Evolutionary conservation across 2,113 vertebrate genomes (phyloP).

Genomic region (Misgurnus anguillicaudatus): DNA sequence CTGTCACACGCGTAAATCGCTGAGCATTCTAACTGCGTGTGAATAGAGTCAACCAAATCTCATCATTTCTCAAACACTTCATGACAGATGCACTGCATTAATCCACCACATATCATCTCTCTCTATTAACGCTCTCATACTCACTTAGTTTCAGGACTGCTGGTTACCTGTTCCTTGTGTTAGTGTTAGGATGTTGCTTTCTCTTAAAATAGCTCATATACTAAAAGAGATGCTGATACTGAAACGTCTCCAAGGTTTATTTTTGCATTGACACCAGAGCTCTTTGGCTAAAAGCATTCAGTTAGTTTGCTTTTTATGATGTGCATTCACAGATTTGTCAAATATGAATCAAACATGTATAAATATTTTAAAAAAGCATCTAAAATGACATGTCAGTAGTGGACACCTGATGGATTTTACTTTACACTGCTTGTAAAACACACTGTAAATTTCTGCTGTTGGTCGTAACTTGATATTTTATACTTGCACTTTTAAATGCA

Average conservation of each 20-base stretch:
- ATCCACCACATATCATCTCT: background rate
- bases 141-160: no score
- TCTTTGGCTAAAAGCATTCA: background rate
- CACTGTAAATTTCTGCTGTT: conserved; percentile 58
- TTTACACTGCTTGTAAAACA: conserved; percentile 63
- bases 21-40: conserved; percentile 5
- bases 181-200: no score
- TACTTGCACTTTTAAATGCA: conserved; percentile 27
- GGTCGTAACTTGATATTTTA: conserved; percentile 55
- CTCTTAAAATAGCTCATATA: no score
- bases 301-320: background rate
- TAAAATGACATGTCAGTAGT: background rate
- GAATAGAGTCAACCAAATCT: conserved; percentile 2
- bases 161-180: no score
- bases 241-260: background rate
- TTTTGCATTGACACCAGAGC: conserved; percentile 19
- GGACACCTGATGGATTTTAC: conserved; percentile 14
- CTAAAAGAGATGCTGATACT: no score
- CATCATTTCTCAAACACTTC: background rate
- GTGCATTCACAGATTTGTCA: conserved; percentile 9
- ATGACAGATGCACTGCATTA: background rate
- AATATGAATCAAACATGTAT: background rate
- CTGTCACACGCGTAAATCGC: background rate
- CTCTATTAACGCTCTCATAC: no score
- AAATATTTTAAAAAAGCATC: no score